A percentile compares a stretch with the other conserved stretches of the same genome.
Evolutionary conservation across 2,113 vertebrate genomes (phyloP).

Genomic region (Phaethornis superciliosus): DNA sequence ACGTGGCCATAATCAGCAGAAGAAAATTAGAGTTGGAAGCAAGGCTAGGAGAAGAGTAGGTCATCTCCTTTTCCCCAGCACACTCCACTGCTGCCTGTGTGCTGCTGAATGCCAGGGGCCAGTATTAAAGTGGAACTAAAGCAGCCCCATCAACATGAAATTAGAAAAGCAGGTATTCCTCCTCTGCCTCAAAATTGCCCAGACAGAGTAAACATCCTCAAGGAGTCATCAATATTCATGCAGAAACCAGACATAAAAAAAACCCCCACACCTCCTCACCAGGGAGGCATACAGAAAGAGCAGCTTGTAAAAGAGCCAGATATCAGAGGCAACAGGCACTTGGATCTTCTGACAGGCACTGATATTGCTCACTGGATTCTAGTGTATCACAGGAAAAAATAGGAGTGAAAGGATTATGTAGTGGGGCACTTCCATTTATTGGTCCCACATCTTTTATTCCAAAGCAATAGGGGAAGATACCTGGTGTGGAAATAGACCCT

Average conservation of each 20-base stretch:
- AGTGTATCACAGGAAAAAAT: not conserved
- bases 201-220: not conserved
- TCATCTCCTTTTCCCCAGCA: not conserved
- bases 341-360: not conserved
- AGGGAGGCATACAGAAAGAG: not conserved
- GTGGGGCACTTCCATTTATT: not conserved
- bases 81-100: not conserved
- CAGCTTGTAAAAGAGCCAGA: not conserved
- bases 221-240: conserved; percentile 21
- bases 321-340: not conserved
- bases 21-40: not conserved
- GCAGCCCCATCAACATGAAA: not conserved
- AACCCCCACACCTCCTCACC: not conserved
- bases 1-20: not conserved
- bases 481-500: not conserved
- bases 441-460: not conserved
- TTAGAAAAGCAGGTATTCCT: not conserved
- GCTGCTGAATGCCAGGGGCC: not conserved
- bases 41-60: not conserved
- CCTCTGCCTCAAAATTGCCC: not conserved
- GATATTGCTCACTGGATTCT: not conserved
- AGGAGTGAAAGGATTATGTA: not conserved
- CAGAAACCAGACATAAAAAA: not conserved
- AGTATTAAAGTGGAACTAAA: not conserved
- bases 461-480: not conserved